These are phyloP conservation scores for Alligator mississippiensis DNA, from an alignment of 2,113 vertebrate species.

Conservation along the genomic window DNA sequence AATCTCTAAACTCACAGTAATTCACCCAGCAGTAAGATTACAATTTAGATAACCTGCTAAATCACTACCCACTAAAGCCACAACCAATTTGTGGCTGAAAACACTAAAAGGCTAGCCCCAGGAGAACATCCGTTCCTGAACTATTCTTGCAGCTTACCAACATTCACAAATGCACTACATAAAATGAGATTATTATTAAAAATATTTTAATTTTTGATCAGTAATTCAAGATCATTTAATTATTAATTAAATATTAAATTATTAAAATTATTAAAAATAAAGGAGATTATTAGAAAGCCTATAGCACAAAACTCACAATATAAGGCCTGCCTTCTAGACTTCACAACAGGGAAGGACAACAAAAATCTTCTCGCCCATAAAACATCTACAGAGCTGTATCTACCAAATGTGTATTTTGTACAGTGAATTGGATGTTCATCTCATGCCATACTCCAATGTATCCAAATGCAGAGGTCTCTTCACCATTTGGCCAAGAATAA, in stretches of 20 bases:
- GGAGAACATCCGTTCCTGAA: background rate
- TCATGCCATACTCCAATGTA: background rate
- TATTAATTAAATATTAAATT: too few relatives aligned
- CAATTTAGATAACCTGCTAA: background rate
- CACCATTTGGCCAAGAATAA: background rate
- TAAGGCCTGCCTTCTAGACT: rapidly evolving
- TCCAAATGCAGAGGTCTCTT: background rate
- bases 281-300: rapidly evolving
- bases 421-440: background rate
- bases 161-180: background rate
- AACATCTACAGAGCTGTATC: background rate
- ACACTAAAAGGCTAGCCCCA: background rate
- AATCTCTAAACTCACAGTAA: background rate
- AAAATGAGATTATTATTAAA: background rate
- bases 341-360: background rate
- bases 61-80: background rate
- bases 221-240: too few relatives aligned
- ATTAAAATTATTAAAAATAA: too few relatives aligned
- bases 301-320: rapidly evolving
- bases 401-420: background rate
- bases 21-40: background rate
- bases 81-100: background rate
- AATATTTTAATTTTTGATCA: too few relatives aligned
- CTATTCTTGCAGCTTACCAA: background rate
- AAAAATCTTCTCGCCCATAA: background rate